phyloP scores from a whole-genome alignment of 2,888 invertebrate species.

The Cheilosia vernalis region DNA sequence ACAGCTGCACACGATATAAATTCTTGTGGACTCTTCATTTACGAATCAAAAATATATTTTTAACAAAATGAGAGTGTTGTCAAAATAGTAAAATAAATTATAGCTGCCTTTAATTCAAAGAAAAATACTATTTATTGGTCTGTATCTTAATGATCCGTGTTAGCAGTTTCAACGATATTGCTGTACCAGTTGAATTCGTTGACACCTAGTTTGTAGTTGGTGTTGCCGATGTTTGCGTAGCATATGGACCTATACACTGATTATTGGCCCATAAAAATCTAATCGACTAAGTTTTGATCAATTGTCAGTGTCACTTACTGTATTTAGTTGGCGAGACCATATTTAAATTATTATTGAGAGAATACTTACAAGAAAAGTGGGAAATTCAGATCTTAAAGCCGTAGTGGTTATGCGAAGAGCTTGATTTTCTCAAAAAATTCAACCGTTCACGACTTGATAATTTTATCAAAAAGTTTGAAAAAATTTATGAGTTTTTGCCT shows the following conservation, averaged over 20 bases:
- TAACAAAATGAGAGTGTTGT: slow-evolving; percentile 39
- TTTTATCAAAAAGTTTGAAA: no score
- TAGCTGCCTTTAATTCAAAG: slow-evolving; percentile 21
- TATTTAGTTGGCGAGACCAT: no score
- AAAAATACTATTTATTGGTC: slow-evolving; percentile 59
- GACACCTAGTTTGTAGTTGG: slow-evolving; percentile 89
- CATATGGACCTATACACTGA: slow-evolving; percentile 78
- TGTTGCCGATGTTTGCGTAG: slow-evolving; percentile 92
- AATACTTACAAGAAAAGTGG: no score
- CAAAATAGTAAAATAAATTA: slow-evolving; percentile 8
- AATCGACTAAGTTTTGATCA: no score
- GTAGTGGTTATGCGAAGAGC: no score
- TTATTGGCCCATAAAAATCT: no score
- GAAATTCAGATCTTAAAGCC: no score
- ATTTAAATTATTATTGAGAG: no score
- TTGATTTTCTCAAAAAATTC: no score
- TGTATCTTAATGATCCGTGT: slow-evolving; percentile 81
- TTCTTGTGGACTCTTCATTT: slow-evolving; percentile 12
- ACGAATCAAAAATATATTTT: slow-evolving; percentile 13
- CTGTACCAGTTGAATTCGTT: slow-evolving; percentile 96
- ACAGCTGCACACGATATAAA: slow-evolving; percentile 33
- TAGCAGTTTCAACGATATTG: slow-evolving; percentile 88
- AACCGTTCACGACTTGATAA: no score
- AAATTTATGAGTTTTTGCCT: no score
- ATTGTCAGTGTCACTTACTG: no score